phyloP scores from a whole-genome alignment of 2,113 vertebrate species.

The Ciconia stormi region DNA sequence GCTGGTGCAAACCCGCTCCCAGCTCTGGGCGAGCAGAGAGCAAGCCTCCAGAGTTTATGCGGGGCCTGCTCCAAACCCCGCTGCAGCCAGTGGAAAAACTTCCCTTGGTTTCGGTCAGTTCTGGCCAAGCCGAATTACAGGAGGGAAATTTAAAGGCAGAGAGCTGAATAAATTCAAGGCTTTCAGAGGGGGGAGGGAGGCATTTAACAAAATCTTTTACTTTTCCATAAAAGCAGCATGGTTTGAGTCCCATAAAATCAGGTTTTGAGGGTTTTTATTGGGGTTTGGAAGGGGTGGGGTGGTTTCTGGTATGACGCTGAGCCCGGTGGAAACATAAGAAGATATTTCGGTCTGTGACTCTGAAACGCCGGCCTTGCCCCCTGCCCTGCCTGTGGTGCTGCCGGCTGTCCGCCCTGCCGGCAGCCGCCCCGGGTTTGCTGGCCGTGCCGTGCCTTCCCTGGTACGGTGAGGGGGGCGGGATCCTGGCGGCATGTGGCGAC shows the following conservation, averaged over 20 bases:
- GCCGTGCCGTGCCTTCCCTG: no score
- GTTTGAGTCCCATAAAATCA: neutral
- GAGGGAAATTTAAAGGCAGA: neutral
- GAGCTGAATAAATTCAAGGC: neutral
- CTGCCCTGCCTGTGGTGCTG: neutral
- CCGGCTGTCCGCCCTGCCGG: neutral
- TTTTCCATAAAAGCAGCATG: neutral
- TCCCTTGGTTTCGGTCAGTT: neutral
- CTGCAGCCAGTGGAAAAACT: neutral
- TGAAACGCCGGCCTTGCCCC: neutral
- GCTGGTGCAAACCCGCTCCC: neutral
- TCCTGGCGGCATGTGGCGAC: fast-evolving
- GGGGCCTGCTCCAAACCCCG: neutral
- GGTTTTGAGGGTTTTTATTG: neutral
- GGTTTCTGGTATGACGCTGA: neutral
- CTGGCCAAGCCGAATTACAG: neutral
- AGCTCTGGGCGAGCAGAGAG: neutral
- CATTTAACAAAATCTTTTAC: neutral
- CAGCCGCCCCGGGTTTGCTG: fast-evolving
- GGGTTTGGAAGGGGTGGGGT: neutral
- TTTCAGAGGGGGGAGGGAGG: neutral
- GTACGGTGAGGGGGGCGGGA: neutral
- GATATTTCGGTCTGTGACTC: neutral
- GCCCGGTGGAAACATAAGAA: fast-evolving
- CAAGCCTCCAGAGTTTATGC: neutral